Conservation (phyloP, 2,888 invertebrate genomes). For the Heliconius aoede region DNA sequence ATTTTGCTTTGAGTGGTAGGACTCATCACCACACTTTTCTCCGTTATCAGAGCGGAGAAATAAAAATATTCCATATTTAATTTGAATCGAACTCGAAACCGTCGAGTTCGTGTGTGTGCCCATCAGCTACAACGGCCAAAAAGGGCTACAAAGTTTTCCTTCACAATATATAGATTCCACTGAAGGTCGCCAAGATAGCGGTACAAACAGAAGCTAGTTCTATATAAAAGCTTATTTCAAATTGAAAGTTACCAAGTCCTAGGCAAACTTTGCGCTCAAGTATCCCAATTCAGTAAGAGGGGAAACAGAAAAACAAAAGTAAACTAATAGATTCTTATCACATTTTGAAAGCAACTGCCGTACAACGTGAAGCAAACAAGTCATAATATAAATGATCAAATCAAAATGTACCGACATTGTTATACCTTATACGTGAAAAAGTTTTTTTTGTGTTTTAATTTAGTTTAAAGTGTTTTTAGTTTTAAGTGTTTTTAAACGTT, state of each 20-base stretch:
- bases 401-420: conserved; percentile 1
- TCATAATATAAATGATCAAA: conserved; percentile 10
- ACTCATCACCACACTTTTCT: no score
- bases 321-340: conserved; percentile 29
- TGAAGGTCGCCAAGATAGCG: neutral
- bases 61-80: no score
- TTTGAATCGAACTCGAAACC: no score
- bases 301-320: conserved; percentile 19
- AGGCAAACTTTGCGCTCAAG: conserved; percentile 16
- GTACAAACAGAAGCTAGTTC: neutral
- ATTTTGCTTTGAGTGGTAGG: no score
- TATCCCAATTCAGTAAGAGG: conserved; percentile 11
- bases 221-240: conserved; percentile 4
- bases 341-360: conserved; percentile 11
- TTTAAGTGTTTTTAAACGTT: neutral
- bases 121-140: no score
- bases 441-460: neutral
- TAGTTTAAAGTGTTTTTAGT: neutral
- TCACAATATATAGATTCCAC: neutral
- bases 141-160: no score
- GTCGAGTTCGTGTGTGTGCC: no score
- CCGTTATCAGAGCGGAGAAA: no score
- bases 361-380: neutral
- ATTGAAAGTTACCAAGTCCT: conserved; percentile 19
- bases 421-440: neutral